These are phyloP conservation scores for Temnothorax ravouxi DNA, from an alignment of 2,888 invertebrate genomes.

Conservation along the genomic window DNA sequence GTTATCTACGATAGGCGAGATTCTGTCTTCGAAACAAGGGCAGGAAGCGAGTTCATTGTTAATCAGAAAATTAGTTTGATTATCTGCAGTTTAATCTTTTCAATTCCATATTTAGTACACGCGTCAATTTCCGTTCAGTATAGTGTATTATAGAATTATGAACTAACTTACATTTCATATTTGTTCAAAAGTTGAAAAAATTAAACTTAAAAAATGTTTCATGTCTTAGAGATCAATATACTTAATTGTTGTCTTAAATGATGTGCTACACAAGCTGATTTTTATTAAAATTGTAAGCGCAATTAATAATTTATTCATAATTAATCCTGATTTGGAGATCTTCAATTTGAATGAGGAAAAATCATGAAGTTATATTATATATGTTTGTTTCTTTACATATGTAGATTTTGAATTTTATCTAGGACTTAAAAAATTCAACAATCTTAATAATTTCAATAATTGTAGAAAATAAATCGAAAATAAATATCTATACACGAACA, in stretches of 20 bases:
- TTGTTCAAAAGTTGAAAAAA: neutral
- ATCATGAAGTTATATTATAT: neutral
- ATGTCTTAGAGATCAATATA: neutral
- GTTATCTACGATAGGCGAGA: conserved; percentile 20
- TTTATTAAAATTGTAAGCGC: neutral
- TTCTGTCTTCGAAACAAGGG: neutral
- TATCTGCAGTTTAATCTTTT: conserved; percentile 18
- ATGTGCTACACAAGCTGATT: neutral
- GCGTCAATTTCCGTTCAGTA: neutral
- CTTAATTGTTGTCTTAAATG: neutral
- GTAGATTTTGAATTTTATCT: neutral
- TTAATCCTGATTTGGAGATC: neutral
- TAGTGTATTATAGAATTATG: neutral
- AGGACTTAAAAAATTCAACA: neutral
- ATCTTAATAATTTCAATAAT: neutral
- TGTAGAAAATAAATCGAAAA: conserved; percentile 25
- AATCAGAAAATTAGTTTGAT: conserved; percentile 5
- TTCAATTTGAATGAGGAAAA: neutral
- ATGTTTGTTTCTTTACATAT: neutral
- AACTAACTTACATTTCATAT: neutral
- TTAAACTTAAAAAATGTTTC: neutral
- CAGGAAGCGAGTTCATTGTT: conserved; percentile 17
- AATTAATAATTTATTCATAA: conserved; percentile 8
- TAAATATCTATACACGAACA: conserved; percentile 40
- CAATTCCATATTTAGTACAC: neutral